Conservation (phyloP, 1,140 invertebrate species). For the Dendrolimus punctatus region DNA sequence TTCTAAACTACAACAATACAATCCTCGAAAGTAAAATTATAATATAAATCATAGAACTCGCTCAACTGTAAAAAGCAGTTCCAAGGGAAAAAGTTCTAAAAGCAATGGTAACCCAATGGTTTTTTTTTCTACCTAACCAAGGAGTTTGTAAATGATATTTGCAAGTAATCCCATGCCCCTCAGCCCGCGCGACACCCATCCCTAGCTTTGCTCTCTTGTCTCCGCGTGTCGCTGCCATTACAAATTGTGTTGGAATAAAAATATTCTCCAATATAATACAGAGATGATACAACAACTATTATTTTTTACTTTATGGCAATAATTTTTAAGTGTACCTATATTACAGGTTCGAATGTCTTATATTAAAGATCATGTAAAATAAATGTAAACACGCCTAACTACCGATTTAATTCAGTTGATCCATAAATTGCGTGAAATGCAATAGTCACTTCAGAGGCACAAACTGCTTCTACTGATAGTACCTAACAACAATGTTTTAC, state of each 20-base stretch:
- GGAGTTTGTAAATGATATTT: conserved; percentile 66
- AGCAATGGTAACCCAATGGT: conserved; percentile 20
- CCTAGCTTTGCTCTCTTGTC: conserved; percentile 54
- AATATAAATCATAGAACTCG: too few relatives aligned
- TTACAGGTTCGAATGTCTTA: neutral
- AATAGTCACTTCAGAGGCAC: too few relatives aligned
- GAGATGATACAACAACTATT: conserved; percentile 21
- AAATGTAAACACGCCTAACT: too few relatives aligned
- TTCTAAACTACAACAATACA: too few relatives aligned
- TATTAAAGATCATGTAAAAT: too few relatives aligned
- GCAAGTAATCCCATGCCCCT: conserved; percentile 60
- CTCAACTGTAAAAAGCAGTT: neutral
- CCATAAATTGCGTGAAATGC: too few relatives aligned
- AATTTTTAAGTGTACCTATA: conserved; percentile 2
- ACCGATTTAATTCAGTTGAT: too few relatives aligned
- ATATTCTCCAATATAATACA: conserved; percentile 40
- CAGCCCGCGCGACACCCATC: conserved; percentile 25
- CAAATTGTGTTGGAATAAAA: conserved; percentile 72
- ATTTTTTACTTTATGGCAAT: neutral
- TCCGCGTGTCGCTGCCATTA: conserved; percentile 67
- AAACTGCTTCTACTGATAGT: too few relatives aligned
- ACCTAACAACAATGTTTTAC: too few relatives aligned
- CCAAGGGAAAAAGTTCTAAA: conserved; percentile 15
- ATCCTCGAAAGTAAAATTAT: too few relatives aligned
- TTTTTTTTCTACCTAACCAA: conserved; percentile 42